Percentiles rank a stretch among this genome's conserved stretches.
phyloP scores from a whole-genome alignment of 2,888 invertebrate genomes.

The Dyspetes luteomarginatus region DNA sequence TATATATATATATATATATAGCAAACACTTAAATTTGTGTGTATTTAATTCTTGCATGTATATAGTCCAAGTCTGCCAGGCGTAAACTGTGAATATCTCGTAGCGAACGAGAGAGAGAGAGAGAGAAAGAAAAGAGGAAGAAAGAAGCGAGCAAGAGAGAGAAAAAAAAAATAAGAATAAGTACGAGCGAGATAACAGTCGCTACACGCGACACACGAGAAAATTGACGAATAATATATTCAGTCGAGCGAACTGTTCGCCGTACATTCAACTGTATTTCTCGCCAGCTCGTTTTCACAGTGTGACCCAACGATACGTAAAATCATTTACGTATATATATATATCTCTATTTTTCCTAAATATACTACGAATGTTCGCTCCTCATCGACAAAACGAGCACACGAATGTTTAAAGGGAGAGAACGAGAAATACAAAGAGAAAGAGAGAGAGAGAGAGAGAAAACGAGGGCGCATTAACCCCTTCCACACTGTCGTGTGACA shows the following conservation, averaged over 20 bases:
- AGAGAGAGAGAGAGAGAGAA: slow-evolving; percentile 53
- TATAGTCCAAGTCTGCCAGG: slow-evolving; percentile 1
- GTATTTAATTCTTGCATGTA: no score
- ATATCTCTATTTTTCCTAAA: no score
- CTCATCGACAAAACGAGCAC: slow-evolving; percentile 12
- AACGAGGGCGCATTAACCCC: slow-evolving; percentile 62
- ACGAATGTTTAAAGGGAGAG: slow-evolving; percentile 14
- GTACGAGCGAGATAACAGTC: neutral
- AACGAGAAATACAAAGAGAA: slow-evolving; percentile 31
- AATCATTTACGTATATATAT: no score
- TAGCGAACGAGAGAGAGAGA: slow-evolving; percentile 2
- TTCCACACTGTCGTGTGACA: slow-evolving; percentile 47
- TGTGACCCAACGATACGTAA: no score
- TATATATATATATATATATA: no score
- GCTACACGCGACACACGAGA: slow-evolving; percentile 29
- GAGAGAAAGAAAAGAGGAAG: slow-evolving; percentile 5
- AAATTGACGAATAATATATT: slow-evolving; percentile 77
- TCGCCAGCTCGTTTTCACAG: slow-evolving; percentile 5
- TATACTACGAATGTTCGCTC: no score
- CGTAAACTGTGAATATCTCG: slow-evolving; percentile 2
- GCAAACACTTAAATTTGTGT: no score
- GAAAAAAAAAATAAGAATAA: slow-evolving; percentile 15
- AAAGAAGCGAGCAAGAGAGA: slow-evolving; percentile 10
- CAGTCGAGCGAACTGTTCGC: slow-evolving; percentile 58
- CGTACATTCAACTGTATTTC: slow-evolving; percentile 54